phyloP scores from a whole-genome alignment of 1,140 invertebrate genomes.

The Olivierus martensii region DNA sequence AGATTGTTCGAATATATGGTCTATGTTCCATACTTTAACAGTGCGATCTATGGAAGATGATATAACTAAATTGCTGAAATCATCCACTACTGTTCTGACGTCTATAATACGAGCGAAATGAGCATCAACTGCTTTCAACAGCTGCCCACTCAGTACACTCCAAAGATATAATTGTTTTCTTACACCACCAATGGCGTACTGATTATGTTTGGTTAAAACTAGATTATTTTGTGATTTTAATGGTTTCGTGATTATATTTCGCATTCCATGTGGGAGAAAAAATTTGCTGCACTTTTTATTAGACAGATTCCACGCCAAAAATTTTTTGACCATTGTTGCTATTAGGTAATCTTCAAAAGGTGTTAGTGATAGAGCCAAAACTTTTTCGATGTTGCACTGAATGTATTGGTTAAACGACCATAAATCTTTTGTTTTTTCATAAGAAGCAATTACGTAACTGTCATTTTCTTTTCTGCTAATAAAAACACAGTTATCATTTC shows the following conservation, averaged over 20 bases:
- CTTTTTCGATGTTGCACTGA: not conserved
- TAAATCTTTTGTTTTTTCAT: not conserved
- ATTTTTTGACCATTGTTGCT: slow-evolving; percentile 9
- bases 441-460: not conserved
- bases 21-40: slow-evolving; percentile 98
- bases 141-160: slow-evolving; percentile 56
- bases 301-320: slow-evolving; percentile 17
- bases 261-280: slow-evolving; percentile 67
- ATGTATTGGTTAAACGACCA: not conserved
- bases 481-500: no score
- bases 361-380: not conserved
- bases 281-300: slow-evolving; percentile 35
- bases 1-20: slow-evolving; percentile 96
- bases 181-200: slow-evolving; percentile 88
- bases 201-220: slow-evolving; percentile 74
- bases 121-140: slow-evolving; percentile 86
- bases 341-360: not conserved
- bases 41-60: slow-evolving; percentile 92
- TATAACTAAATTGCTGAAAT: slow-evolving; percentile 84
- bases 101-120: slow-evolving; percentile 95
- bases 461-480: not conserved
- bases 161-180: slow-evolving; percentile 92
- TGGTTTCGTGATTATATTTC: slow-evolving; percentile 83
- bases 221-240: slow-evolving; percentile 69
- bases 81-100: slow-evolving; percentile 65